These are phyloP conservation scores for Tadarida brasiliensis DNA, from an alignment of 2,797 vertebrate species.

Conservation along the genomic window DNA sequence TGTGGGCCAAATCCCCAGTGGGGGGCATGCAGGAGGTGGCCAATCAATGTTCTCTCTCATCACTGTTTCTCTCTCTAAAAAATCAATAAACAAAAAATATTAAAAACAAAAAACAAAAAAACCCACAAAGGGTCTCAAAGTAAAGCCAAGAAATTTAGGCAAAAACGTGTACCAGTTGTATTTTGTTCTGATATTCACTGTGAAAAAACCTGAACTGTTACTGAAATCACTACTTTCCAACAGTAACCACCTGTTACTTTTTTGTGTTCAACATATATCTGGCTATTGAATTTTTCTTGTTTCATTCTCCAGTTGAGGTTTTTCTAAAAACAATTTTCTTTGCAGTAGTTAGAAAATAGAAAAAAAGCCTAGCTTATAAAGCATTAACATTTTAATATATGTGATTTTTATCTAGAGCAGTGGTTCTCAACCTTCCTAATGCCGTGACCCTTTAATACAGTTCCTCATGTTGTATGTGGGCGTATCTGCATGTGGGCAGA, in stretches of 20 bases:
- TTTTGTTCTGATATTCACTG: constrained; percentile 47
- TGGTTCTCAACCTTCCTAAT: too few relatives aligned
- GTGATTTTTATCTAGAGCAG: constrained; percentile 52
- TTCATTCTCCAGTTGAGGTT: constrained; percentile 3
- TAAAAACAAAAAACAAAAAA: neutral
- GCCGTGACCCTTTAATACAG: too few relatives aligned
- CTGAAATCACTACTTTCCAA: constrained; percentile 60
- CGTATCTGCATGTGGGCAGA: too few relatives aligned
- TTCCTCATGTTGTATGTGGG: too few relatives aligned
- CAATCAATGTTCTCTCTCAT: too few relatives aligned
- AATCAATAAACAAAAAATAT: too few relatives aligned
- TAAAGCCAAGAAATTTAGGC: constrained; percentile 47
- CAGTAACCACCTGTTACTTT: neutral
- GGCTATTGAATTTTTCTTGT: constrained; percentile 55
- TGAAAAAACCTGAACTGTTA: constrained; percentile 57
- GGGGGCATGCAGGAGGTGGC: too few relatives aligned
- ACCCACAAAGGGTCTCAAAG: constrained; percentile 45
- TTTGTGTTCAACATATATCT: constrained; percentile 28
- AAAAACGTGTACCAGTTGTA: neutral
- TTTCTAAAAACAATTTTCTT: neutral
- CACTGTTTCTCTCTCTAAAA: too few relatives aligned
- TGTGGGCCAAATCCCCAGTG: too few relatives aligned
- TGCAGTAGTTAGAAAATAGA: constrained; percentile 56
- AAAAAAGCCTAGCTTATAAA: constrained; percentile 27
- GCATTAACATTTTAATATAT: constrained; percentile 41